These are phyloP conservation scores for Drosophila colorata DNA, from an alignment of 2,888 invertebrate species.

Conservation along the genomic window DNA sequence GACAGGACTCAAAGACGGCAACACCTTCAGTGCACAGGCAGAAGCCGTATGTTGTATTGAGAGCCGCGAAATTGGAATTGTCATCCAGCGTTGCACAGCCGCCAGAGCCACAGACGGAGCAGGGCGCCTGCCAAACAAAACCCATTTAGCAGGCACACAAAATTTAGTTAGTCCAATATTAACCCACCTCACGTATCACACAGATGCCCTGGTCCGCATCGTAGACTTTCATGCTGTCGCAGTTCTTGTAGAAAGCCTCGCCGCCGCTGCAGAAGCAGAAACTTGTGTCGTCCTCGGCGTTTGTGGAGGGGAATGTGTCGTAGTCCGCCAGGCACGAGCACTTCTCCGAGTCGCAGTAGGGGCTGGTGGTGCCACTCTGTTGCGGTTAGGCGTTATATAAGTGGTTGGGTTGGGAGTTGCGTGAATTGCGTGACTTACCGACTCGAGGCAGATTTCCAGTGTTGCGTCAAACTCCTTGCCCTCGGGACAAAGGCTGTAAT, in stretches of 20 bases:
- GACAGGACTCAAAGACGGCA: constrained; percentile 35
- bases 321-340: constrained; percentile 14
- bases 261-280: constrained; percentile 43
- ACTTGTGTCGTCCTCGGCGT: constrained; percentile 21
- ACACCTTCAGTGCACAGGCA: constrained; percentile 40
- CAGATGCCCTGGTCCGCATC: constrained; percentile 36
- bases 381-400: not conserved
- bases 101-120: constrained; percentile 31
- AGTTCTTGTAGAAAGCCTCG: constrained; percentile 14
- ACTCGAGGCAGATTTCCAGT: not conserved
- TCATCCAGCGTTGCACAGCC: constrained; percentile 24
- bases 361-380: constrained; percentile 14
- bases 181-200: constrained; percentile 28
- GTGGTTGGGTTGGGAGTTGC: not conserved
- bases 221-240: constrained; percentile 23
- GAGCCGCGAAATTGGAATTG: constrained; percentile 24
- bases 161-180: not conserved
- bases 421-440: constrained; percentile 10
- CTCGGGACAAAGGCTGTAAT: constrained; percentile 24
- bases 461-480: not conserved
- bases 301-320: constrained; percentile 22
- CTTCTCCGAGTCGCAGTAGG: constrained; percentile 27
- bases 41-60: constrained; percentile 40
- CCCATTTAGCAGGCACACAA: not conserved
- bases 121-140: constrained; percentile 39